Percentiles rank a stretch among this genome's conserved stretches.
Conservation (phyloP, 2,888 invertebrate species). For the Odontomyia ornata region DNA sequence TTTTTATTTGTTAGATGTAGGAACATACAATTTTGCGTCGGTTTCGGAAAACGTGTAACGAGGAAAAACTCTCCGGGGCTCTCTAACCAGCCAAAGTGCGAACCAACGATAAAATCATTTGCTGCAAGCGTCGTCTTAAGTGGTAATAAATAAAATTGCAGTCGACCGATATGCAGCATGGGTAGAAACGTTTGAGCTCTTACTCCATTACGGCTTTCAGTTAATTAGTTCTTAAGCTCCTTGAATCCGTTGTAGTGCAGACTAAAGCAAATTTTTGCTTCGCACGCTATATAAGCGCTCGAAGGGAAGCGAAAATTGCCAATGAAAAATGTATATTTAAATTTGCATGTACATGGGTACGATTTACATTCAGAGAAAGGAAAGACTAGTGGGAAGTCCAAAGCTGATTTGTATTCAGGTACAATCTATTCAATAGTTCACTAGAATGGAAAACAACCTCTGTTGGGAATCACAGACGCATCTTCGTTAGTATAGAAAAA, state of each 20-base stretch:
- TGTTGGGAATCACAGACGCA: too few species aligned
- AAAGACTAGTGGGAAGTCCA: background rate
- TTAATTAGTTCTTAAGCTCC: constrained; percentile 31
- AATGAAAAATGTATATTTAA: background rate
- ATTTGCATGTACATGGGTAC: background rate
- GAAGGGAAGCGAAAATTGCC: background rate
- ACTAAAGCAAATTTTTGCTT: background rate
- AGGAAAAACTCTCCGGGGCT: too few species aligned
- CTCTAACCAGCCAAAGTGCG: background rate
- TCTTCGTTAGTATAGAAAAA: too few species aligned
- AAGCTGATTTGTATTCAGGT: background rate
- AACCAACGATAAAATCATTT: background rate
- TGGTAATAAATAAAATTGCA: constrained; percentile 26
- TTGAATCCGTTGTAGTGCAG: constrained; percentile 6
- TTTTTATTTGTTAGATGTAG: too few species aligned
- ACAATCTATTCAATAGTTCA: background rate
- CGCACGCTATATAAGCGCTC: background rate
- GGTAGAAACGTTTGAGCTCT: background rate
- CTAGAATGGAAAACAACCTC: too few species aligned
- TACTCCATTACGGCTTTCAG: background rate
- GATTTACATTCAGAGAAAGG: background rate
- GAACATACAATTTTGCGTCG: too few species aligned
- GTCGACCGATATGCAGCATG: background rate
- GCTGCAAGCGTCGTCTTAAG: background rate
- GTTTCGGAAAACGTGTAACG: too few species aligned